Base-by-base conservation (phyloP, 2,797 vertebrate species). In the Hafferia zeledoni region DNA sequence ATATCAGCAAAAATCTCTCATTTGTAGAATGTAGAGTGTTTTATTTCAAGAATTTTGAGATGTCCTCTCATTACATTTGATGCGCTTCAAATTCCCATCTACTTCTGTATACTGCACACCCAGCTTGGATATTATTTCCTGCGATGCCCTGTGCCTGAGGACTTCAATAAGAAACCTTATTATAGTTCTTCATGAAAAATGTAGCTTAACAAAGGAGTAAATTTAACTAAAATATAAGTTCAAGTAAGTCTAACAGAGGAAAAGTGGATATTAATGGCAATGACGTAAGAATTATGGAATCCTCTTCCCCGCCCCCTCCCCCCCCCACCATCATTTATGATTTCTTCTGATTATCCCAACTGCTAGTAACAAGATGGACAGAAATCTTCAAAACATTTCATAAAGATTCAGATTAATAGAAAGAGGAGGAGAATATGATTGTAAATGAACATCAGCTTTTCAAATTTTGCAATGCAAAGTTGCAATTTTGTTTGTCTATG, bases 301-400 rank as follows among this genome's bases (percentile, higher is more conserved):
- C 0, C 0, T 31, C 4, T 18, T 27, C n/a, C n/a, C n/a, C 39
- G 20, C 8, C 8, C 19, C 30, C 1, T 27, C n/a, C n/a, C n/a
- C 39, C 20, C 8, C 8, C 19, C 30, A 1, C 4, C 6, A 9
- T 35, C n/a, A 1, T 53, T 92, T 43, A 13, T 44, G 14, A 50
- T 50, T 37, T 88, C 30, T 37, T 89, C 22, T 89, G 46, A 17
- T 11, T 56, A 23, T 17, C 9, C 16, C 41, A 69, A 44, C 17
- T 13, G 0, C 7, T 63, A 27, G 28, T 53, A 24, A 3, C 37
- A 49, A 27, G 12, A 74, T 13, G 47, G 9, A 47, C 19, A 84
- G 59, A 79, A 87, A 49, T 70, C 37, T n/a, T 72, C 44, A 60
- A 68, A 89, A 24, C 2, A 41, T 74, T 95, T 93, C 10, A 22